A percentile compares a stretch with the other conserved stretches of the same genome.
Evolutionary conservation across 2,797 vertebrate genomes (phyloP).

Genomic region (Cossypha polioptera): DNA sequence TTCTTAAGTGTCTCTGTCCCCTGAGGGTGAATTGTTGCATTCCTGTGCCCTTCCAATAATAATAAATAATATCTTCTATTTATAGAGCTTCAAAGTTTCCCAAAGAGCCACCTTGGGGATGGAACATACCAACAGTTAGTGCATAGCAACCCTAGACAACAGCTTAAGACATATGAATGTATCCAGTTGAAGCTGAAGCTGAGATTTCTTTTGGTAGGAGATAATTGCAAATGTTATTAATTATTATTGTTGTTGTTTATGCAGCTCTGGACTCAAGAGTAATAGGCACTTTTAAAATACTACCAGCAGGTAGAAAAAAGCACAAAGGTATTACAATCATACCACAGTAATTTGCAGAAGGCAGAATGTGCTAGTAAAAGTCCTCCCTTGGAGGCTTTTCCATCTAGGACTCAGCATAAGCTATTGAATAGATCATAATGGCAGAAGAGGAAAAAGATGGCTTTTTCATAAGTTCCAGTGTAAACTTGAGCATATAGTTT

Average conservation of each 20-base stretch:
- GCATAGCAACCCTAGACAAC: neutral
- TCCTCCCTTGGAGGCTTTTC: neutral
- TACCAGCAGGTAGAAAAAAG: neutral
- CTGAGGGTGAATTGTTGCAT: neutral
- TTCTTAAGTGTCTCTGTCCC: neutral
- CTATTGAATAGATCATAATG: neutral
- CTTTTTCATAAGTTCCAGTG: neutral
- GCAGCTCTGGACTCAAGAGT: neutral
- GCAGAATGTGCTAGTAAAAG: conserved; percentile 38
- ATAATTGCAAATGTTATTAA: conserved; percentile 59
- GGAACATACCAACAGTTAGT: neutral
- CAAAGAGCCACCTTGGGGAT: neutral
- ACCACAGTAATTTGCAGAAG: conserved; percentile 22
- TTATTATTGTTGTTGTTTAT: conserved; percentile 44
- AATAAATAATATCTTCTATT: conserved; percentile 36
- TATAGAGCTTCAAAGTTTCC: conserved; percentile 36
- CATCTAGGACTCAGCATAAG: neutral
- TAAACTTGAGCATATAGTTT: neutral
- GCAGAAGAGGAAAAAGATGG: neutral
- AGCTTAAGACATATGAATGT: neutral
- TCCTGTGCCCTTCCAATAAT: neutral
- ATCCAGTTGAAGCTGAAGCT: conserved; percentile 20
- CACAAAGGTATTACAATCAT: neutral
- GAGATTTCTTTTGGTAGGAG: conserved; percentile 29
- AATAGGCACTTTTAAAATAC: conserved; percentile 12